phyloP scores from a whole-genome alignment of 2,797 vertebrate species.

The Hoplostethus atlanticus region DNA sequence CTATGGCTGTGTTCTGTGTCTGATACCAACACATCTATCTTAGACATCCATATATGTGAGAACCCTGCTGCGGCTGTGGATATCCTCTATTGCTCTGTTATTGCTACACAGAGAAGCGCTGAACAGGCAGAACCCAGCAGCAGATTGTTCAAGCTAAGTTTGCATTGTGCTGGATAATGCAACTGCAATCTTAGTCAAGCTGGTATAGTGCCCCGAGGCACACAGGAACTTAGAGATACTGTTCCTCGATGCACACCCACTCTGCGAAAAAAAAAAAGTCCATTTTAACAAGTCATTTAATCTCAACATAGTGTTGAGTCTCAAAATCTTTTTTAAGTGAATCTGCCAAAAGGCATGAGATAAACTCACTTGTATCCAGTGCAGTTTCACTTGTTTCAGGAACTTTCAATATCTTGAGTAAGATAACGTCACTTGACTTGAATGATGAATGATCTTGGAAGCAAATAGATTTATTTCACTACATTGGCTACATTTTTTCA shows the following conservation, averaged over 20 bases:
- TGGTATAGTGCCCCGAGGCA: slow-evolving; percentile 26
- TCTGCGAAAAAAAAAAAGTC: slow-evolving; percentile 1
- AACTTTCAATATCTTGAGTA: too few species aligned
- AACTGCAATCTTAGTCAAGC: slow-evolving; percentile 38
- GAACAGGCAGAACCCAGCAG: slow-evolving; percentile 53
- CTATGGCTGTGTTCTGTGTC: slow-evolving; percentile 18
- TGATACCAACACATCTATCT: slow-evolving; percentile 49
- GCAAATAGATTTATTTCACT: too few species aligned
- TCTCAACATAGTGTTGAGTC: slow-evolving; percentile 2
- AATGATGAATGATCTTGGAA: background rate
- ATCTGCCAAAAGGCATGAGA: background rate
- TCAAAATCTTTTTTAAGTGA: background rate
- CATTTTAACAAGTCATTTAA: slow-evolving; percentile 23
- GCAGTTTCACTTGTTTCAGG: too few species aligned
- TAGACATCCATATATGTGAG: slow-evolving; percentile 50
- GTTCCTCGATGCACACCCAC: slow-evolving; percentile 24
- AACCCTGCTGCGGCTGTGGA: slow-evolving; percentile 23
- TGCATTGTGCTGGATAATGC: slow-evolving; percentile 44
- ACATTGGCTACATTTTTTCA: background rate
- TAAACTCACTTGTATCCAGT: slow-evolving; percentile 1
- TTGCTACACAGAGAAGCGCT: slow-evolving; percentile 52
- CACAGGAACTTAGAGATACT: background rate
- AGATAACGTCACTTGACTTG: too few species aligned
- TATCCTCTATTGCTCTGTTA: slow-evolving; percentile 33
- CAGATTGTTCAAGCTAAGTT: slow-evolving; percentile 41